phyloP scores from a whole-genome alignment of 2,797 vertebrate species.

The Schizothorax lantsangensis region DNA sequence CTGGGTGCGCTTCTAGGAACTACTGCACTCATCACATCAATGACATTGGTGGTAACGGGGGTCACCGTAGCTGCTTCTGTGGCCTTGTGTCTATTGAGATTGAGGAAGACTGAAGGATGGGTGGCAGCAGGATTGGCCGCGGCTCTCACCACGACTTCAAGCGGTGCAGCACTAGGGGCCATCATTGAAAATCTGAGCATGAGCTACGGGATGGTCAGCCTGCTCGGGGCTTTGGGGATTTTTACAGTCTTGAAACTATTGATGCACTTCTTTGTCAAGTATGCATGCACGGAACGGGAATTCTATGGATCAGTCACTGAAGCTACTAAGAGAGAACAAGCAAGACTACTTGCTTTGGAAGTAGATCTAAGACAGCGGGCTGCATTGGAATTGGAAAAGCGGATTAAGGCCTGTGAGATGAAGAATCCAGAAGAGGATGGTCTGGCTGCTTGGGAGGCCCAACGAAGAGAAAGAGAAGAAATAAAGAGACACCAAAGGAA shows the following conservation, averaged over 20 bases:
- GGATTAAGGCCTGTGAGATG: conserved; percentile 64
- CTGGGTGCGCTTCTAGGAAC: conserved; percentile 74
- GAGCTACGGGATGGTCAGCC: conserved; percentile 65
- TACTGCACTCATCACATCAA: conserved; percentile 70
- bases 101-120: conserved; percentile 63
- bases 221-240: conserved; percentile 68
- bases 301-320: conserved; percentile 50
- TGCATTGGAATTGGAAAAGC: conserved; percentile 68
- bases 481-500: conserved; percentile 32
- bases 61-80: conserved; percentile 68
- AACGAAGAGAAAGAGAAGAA: conserved; percentile 39
- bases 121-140: conserved; percentile 65
- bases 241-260: conserved; percentile 70
- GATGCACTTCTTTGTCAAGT: conserved; percentile 62
- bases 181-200: conserved; percentile 67
- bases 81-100: conserved; percentile 64
- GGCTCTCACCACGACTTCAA: conserved; percentile 64
- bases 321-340: conserved; percentile 47
- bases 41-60: conserved; percentile 71
- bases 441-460: neutral
- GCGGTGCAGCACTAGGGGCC: conserved; percentile 68
- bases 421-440: conserved; percentile 14
- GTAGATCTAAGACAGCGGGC: conserved; percentile 63
- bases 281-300: conserved; percentile 60
- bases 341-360: conserved; percentile 56